phyloP scores from a whole-genome alignment of 2,888 invertebrate genomes.

The Apotomis capreana region DNA sequence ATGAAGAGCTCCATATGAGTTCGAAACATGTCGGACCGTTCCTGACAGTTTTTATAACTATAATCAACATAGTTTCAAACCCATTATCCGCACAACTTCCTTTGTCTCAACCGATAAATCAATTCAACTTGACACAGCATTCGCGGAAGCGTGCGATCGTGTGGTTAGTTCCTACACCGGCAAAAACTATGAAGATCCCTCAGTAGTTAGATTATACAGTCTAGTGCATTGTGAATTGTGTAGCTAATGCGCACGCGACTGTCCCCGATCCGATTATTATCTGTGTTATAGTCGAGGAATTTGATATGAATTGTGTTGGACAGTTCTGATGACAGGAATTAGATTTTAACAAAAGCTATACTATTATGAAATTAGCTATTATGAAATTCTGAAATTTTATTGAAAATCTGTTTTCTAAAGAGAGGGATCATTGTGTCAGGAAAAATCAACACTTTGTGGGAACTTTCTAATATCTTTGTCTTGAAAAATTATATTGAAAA shows the following conservation, averaged over 20 bases:
- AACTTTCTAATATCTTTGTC: too few species aligned
- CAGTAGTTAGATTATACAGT: constrained; percentile 37
- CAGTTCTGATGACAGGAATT: too few species aligned
- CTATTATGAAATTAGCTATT: too few species aligned
- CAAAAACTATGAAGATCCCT: constrained; percentile 34
- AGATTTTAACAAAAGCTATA: too few species aligned
- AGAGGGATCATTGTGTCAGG: too few species aligned
- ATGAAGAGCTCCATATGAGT: too few species aligned
- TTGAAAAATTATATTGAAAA: too few species aligned
- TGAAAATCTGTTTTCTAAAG: too few species aligned
- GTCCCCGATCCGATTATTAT: constrained; percentile 37
- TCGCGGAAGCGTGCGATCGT: constrained; percentile 34
- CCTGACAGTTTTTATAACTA: too few species aligned
- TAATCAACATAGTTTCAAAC: constrained; percentile 7
- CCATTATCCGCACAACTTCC: constrained; percentile 20
- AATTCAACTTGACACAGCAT: constrained; percentile 26
- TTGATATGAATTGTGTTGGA: neutral
- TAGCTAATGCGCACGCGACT: constrained; percentile 30
- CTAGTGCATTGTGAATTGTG: constrained; percentile 25
- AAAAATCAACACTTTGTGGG: too few species aligned
- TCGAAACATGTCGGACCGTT: too few species aligned
- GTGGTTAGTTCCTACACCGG: constrained; percentile 23
- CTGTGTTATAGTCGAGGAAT: constrained; percentile 23
- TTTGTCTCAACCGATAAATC: constrained; percentile 27
- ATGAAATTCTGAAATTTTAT: too few species aligned